phyloP scores from a whole-genome alignment of 2,113 vertebrate species.

The Romanogobio albipinnatus region DNA sequence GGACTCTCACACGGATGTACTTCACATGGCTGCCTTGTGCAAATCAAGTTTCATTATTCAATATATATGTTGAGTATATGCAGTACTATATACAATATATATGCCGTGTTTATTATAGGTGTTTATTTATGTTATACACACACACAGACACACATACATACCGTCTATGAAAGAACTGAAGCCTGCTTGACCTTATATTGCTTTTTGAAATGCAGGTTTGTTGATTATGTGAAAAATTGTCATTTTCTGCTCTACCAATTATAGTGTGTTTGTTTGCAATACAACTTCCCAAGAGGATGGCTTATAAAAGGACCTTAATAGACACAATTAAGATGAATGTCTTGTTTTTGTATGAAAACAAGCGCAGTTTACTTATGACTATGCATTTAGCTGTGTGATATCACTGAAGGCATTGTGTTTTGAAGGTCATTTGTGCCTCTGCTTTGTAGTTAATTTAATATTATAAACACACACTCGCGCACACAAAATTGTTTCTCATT shows the following conservation, averaged over 20 bases:
- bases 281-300: not conserved
- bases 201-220: not conserved
- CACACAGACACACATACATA: not conserved
- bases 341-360: not conserved
- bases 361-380: not conserved
- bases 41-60: not conserved
- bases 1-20: not conserved
- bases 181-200: not conserved
- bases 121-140: not conserved
- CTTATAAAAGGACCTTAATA: not conserved
- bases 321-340: constrained; percentile 8
- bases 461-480: not conserved
- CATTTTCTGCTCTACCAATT: not conserved
- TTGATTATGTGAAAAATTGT: not conserved
- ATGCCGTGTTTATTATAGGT: not conserved
- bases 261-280: constrained; percentile 2
- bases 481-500: not conserved
- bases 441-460: not conserved
- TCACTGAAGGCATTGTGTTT: not conserved
- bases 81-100: not conserved
- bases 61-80: no score
- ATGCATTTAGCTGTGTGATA: not conserved
- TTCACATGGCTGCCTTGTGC: not conserved
- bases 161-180: not conserved
- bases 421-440: not conserved